These are phyloP conservation scores for Isoperla grammatica DNA, from an alignment of 2,888 invertebrate genomes.

Conservation along the genomic window DNA sequence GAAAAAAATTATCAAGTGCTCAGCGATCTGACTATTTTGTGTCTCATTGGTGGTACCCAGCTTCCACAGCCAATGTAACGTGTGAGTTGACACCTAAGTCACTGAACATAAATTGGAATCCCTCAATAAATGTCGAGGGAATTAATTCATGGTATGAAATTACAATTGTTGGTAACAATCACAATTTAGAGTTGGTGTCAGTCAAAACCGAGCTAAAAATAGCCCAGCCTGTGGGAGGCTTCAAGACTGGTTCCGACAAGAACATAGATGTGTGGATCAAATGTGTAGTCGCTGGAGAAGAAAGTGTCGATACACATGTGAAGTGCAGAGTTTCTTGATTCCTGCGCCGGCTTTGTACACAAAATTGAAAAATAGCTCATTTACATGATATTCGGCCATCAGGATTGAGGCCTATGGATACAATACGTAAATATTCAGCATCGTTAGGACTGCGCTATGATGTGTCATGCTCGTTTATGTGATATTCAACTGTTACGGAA, in stretches of 20 bases:
- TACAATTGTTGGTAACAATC: background rate
- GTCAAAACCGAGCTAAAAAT: background rate
- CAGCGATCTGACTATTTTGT: background rate
- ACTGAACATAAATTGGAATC: constrained; percentile 23
- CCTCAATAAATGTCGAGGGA: constrained; percentile 28
- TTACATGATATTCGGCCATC: too few species aligned
- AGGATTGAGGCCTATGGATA: too few species aligned
- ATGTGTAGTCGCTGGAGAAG: constrained; percentile 7
- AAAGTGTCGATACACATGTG: constrained; percentile 19
- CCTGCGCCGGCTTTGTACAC: background rate
- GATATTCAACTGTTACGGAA: too few species aligned
- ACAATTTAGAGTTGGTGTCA: background rate
- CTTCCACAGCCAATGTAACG: constrained; percentile 24
- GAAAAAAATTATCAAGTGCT: constrained; percentile 8
- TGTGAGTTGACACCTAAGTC: constrained; percentile 17
- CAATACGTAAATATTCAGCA: too few species aligned
- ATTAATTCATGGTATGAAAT: background rate
- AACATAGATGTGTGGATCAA: constrained; percentile 23
- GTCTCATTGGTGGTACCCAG: constrained; percentile 30
- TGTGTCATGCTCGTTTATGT: too few species aligned
- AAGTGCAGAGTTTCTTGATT: background rate
- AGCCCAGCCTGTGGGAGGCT: too few species aligned
- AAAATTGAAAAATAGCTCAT: too few species aligned
- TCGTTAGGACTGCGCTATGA: too few species aligned
- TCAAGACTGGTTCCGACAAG: too few species aligned